These are phyloP conservation scores for Tanaodytes sp. DNA, from an alignment of 2,888 invertebrate species.

Conservation along the genomic window DNA sequence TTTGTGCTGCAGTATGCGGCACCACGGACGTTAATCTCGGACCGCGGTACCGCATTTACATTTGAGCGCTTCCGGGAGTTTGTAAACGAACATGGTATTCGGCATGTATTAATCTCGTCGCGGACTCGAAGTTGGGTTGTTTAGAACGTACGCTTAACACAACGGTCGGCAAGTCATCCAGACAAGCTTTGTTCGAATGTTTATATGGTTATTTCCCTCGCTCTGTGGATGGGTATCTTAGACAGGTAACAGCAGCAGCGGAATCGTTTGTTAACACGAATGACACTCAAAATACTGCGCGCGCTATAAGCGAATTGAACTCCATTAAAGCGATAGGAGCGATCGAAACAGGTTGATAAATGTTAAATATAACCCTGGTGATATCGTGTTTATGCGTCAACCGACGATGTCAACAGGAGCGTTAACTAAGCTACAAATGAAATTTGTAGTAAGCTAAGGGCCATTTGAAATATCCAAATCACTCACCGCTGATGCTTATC, in stretches of 20 bases:
- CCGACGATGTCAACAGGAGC: too few species aligned
- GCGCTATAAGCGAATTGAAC: too few species aligned
- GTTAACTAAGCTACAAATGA: too few species aligned
- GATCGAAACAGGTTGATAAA: constrained; percentile 4
- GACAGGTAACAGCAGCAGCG: too few species aligned
- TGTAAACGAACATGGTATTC: constrained; percentile 30
- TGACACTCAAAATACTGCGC: too few species aligned
- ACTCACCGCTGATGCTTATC: background rate
- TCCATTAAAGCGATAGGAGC: background rate
- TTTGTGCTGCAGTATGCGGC: constrained; percentile 49
- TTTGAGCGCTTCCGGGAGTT: constrained; percentile 32
- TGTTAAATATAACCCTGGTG: background rate
- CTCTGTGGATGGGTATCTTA: constrained; percentile 21
- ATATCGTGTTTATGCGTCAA: background rate
- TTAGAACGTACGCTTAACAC: constrained; percentile 6
- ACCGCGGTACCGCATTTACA: constrained; percentile 51
- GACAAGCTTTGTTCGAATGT: background rate
- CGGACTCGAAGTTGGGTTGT: background rate
- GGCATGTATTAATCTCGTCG: constrained; percentile 12
- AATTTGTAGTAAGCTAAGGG: too few species aligned
- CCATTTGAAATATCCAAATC: background rate
- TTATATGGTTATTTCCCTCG: constrained; percentile 25
- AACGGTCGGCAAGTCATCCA: constrained; percentile 12
- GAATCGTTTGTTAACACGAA: too few species aligned
- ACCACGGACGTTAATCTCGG: constrained; percentile 41